Base-by-base conservation (phyloP, 2,888 invertebrate species). In the Urechis unicinctus region DNA sequence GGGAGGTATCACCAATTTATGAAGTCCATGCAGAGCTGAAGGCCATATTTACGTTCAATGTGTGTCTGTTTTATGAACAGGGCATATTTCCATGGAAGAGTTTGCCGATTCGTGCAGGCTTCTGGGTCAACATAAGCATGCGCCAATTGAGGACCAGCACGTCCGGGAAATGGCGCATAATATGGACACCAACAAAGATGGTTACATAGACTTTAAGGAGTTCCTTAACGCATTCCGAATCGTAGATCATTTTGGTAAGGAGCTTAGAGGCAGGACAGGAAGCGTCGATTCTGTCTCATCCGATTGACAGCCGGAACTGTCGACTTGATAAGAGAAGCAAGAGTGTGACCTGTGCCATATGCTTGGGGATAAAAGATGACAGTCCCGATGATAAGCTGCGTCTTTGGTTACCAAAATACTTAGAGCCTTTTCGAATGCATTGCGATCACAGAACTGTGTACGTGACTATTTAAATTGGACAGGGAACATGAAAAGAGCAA, bases 121-220 rank as follows among this genome's bases (percentile, higher is more conserved):
- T 17, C 63, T 94, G 52, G 86, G 88, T 50, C 85, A 88, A 67
- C 90, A 91, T 75, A 85, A 91, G 79, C 87, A 88, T 1, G 85
- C 87, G 60, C 85, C 86, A 2, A 85, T 91, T 75, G 72, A 77
- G 24, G 68, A 71, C 61, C 87, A 88, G 47, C 88, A 92, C 72
- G 83, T 93, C 57, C 81, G 87, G 42, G 90, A 92, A 70, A 88
- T 94, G 70, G 93, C 92, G 61, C 84, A 86, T 55, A 83, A 89
- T 75, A 91, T 95, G 85, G 94, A 95, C 74, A 87, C 93, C 69
- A 93, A 95, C 79, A 91, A 92, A 69, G 93, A 92, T 70, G 93
- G 93, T 0, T 80, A 87, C 56, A 93, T 94, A 24, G 93, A 94
- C 76, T 83, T 95, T 57, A 95, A 94, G 77, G 94, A 95, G 80